These are phyloP conservation scores for Fistularia commersonii DNA, from an alignment of 2,797 vertebrate species.

Conservation along the genomic window DNA sequence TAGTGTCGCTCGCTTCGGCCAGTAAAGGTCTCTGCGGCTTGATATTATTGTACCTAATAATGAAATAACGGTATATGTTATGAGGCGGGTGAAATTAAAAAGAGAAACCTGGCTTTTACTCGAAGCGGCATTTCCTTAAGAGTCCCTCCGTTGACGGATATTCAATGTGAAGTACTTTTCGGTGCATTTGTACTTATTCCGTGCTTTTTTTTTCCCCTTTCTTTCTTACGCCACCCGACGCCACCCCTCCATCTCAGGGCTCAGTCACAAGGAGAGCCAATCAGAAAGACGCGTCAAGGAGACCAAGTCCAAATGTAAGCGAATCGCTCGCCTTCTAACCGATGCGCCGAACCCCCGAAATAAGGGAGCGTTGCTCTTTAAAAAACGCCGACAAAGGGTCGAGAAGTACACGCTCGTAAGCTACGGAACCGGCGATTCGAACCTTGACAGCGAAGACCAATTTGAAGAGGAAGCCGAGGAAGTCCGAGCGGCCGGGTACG, in stretches of 20 bases:
- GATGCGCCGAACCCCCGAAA: conserved; percentile 86
- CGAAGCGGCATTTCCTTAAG: too few relatives aligned
- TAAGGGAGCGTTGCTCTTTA: conserved; percentile 91
- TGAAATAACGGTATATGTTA: not conserved
- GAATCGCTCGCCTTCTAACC: conserved; percentile 84
- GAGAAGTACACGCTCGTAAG: conserved; percentile 89
- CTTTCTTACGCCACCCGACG: conserved; percentile 5
- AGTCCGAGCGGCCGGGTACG: conserved; percentile 71
- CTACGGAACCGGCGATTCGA: conserved; percentile 86
- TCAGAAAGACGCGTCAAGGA: conserved; percentile 89
- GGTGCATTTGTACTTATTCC: not conserved
- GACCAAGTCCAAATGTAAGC: conserved; percentile 91
- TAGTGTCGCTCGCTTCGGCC: conserved; percentile 61
- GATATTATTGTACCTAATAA: conserved; percentile 11
- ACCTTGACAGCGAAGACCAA: conserved; percentile 69
- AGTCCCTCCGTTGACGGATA: too few relatives aligned
- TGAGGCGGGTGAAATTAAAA: too few relatives aligned
- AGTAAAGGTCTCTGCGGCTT: conserved; percentile 24
- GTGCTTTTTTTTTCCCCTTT: not conserved
- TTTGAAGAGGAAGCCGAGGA: conserved; percentile 70
- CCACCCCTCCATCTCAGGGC: conserved; percentile 68
- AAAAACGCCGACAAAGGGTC: conserved; percentile 85
- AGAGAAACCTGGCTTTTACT: too few relatives aligned
- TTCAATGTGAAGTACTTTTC: not conserved
- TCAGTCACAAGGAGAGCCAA: conserved; percentile 82